phyloP scores from a whole-genome alignment of 2,797 vertebrate genomes.

The Gouania willdenowi region DNA sequence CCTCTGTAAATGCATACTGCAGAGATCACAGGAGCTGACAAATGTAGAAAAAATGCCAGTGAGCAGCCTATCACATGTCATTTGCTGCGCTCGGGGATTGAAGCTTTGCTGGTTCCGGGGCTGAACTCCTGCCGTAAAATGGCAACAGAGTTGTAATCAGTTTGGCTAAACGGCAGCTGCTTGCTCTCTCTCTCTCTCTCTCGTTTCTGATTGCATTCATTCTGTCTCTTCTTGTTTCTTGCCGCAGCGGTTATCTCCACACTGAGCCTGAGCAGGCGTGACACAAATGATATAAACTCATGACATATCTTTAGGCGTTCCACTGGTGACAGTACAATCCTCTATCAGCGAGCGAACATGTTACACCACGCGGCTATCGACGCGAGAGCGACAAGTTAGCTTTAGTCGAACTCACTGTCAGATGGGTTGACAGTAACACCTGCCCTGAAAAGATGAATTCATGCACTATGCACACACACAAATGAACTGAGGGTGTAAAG shows the following conservation, averaged over 20 bases:
- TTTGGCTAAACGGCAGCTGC: slow-evolving; percentile 54
- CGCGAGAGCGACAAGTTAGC: slow-evolving; percentile 41
- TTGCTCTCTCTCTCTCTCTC: slow-evolving; percentile 35
- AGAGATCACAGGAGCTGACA: slow-evolving; percentile 38
- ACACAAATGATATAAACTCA: slow-evolving; percentile 47
- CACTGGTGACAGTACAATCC: slow-evolving; percentile 17
- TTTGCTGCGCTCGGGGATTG: slow-evolving; percentile 21
- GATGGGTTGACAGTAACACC: slow-evolving; percentile 23
- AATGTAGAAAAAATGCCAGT: slow-evolving; percentile 27
- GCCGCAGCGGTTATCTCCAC: slow-evolving; percentile 42
- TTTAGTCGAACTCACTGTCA: slow-evolving; percentile 24
- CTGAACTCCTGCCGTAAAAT: slow-evolving; percentile 47
- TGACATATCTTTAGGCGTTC: slow-evolving; percentile 44
- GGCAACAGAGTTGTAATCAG: slow-evolving; percentile 43
- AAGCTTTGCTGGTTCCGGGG: slow-evolving; percentile 23
- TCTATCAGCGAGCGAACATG: slow-evolving; percentile 5
- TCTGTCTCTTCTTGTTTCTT: slow-evolving; percentile 39
- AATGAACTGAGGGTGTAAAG: neutral
- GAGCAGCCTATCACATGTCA: slow-evolving; percentile 27
- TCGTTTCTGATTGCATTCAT: slow-evolving; percentile 55
- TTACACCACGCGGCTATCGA: slow-evolving; percentile 12
- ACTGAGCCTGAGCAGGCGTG: slow-evolving; percentile 37
- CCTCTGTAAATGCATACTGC: slow-evolving; percentile 18
- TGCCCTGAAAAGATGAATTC: slow-evolving; percentile 14
- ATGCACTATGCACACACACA: neutral